Conservation (phyloP, 2,797 vertebrate genomes). For the Artibeus jamaicensis region DNA sequence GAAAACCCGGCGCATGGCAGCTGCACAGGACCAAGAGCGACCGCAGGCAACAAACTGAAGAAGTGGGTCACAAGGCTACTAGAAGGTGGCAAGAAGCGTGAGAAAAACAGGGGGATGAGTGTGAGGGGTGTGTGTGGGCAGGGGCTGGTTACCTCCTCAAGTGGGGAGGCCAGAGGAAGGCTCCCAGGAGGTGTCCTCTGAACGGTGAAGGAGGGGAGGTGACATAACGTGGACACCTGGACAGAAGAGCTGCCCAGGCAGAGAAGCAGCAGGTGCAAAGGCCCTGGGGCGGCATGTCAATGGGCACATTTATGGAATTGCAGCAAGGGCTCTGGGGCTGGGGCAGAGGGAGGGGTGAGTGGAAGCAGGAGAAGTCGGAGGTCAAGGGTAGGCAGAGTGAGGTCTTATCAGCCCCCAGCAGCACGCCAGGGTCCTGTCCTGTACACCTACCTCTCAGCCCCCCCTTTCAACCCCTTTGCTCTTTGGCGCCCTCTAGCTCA, state of each 20-base stretch:
- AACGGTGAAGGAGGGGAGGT: neutral
- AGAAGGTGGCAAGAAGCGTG: neutral
- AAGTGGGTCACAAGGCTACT: fast-evolving
- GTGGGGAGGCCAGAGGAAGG: neutral
- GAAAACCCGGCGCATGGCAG: fast-evolving
- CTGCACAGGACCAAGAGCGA: neutral
- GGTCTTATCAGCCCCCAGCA: fast-evolving
- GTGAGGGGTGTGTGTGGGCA: fast-evolving
- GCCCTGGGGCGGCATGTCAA: neutral
- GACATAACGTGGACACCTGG: fast-evolving
- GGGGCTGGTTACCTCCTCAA: neutral
- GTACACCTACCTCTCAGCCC: fast-evolving
- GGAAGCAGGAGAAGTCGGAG: too few relatives aligned
- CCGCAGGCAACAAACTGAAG: too few relatives aligned
- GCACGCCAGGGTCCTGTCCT: fast-evolving
- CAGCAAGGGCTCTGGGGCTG: neutral
- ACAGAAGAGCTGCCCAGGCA: neutral
- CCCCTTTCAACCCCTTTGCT: neutral
- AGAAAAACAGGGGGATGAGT: neutral
- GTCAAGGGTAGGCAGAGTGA: neutral
- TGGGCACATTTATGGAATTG: fast-evolving
- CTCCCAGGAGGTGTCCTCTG: neutral
- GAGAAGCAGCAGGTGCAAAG: neutral
- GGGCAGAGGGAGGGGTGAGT: neutral
- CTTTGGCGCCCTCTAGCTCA: neutral